Percentiles rank a stretch among this genome's conserved stretches.
Conservation (phyloP, 2,113 vertebrate genomes). For the Phalacrocorax brasilianus region DNA sequence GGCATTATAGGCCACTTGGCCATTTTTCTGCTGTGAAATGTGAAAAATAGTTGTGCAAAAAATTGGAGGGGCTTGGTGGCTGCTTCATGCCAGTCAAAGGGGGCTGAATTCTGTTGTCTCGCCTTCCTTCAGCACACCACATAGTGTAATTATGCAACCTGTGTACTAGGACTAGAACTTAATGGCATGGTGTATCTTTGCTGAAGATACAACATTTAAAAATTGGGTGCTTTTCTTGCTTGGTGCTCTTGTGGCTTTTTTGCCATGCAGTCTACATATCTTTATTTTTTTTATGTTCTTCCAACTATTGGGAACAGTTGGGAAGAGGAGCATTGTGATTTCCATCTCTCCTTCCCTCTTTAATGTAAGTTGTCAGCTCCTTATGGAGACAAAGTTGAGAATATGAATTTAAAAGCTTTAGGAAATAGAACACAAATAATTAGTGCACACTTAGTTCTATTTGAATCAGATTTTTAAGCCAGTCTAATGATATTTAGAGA, state of each 20-base stretch:
- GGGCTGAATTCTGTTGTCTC: not conserved
- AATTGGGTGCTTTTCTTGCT: not conserved
- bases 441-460: not conserved
- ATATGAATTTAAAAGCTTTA: not conserved
- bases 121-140: not conserved
- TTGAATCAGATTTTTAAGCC: not conserved
- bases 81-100: not conserved
- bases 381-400: not conserved
- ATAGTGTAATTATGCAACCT: not conserved
- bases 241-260: not conserved
- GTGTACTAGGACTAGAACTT: not conserved
- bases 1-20: not conserved
- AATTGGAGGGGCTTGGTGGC: not conserved
- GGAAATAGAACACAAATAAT: not conserved
- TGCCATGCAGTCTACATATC: not conserved
- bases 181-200: fast-evolving
- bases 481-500: not conserved
- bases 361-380: not conserved
- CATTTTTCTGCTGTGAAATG: not conserved
- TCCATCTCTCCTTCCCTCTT: not conserved
- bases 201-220: not conserved
- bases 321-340: not conserved
- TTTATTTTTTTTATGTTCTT: not conserved
- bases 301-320: not conserved
- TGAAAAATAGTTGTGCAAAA: not conserved